Evolutionary conservation across 2,797 vertebrate genomes (phyloP), one percentile per base, ranked within the genome.

Genomic region (Lepidocolaptes lacrymiger): DNA sequence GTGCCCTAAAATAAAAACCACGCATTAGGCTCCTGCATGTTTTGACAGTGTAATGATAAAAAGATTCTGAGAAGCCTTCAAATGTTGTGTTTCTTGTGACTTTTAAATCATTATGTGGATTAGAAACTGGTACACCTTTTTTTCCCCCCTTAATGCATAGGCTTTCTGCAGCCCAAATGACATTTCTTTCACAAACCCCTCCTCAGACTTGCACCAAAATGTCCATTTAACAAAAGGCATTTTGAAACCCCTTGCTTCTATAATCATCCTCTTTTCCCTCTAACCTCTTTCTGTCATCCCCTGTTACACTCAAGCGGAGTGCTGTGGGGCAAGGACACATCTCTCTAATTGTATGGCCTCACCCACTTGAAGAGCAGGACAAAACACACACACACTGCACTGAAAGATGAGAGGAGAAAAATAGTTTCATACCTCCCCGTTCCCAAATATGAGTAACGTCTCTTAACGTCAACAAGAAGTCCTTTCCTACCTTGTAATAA

Each of bases 251-350:
- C 95, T 93, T 63, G 54, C 85, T 48, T 62, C 77, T 55, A 24
- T 77, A 51, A 82, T 72, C 69, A 19, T 52, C 41, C 62, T 83
- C 48, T 37, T 59, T 68, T 93, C 61, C 84, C 52, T 83, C 77
- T 90, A 80, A 85, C 92, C 94, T 93, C 91, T 54, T 95, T 96
- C 87, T 95, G 88, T 96, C 88, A 94, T 64, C 32, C 78, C 52
- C 74, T 43, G 89, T 96, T 93, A 88, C 1, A 7, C 34, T 93
- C 89, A 87, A 68, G 27, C 5, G 10, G 78, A 94, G 58, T 10
- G 32, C 95, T 87, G 14, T 48, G 46, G 76, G 71, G 89, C 82
- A 91, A 85, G 41, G 85, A 54, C 52, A 28, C 20, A 26, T 62
- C 87, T 85, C 54, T 17, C 43, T 67, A 26, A 83, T 63, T 49